Evolutionary conservation across 2,888 invertebrate species (phyloP).

Genomic region (Ptychoptera albimana): DNA sequence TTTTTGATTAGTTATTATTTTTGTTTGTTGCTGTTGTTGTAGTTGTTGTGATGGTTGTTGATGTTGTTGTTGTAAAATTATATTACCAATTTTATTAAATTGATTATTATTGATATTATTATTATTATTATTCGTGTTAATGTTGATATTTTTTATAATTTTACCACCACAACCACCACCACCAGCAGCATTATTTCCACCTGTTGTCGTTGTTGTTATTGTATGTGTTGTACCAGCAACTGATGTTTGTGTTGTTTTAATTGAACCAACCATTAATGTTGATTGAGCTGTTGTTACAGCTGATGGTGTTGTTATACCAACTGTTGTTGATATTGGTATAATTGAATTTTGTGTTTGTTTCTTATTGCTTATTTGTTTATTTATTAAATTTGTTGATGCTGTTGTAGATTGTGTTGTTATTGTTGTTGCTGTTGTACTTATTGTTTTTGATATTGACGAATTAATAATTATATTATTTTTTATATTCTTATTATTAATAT

Average conservation of each 20-base stretch:
- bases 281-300: constrained; percentile 1
- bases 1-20: not conserved
- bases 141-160: too few relatives aligned
- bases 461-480: not conserved
- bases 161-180: constrained; percentile 1
- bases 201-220: constrained; percentile 11
- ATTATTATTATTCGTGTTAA: too few relatives aligned
- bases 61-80: constrained; percentile 1
- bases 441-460: not conserved
- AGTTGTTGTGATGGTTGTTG: constrained; percentile 5
- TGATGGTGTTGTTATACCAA: constrained; percentile 9
- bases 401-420: constrained; percentile 11
- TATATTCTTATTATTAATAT: not conserved
- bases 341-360: not conserved
- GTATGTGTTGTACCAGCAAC: constrained; percentile 11
- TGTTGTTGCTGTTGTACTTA: constrained; percentile 19
- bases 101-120: too few relatives aligned
- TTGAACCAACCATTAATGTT: not conserved
- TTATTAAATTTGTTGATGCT: not conserved
- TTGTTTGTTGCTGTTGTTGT: not conserved
- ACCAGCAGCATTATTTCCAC: constrained; percentile 8
- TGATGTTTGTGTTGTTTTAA: constrained; percentile 11
- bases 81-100: too few relatives aligned
- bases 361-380: not conserved
- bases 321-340: constrained; percentile 1